Conservation (phyloP, 1,140 invertebrate species). For the Luehdorfia chinensis region DNA sequence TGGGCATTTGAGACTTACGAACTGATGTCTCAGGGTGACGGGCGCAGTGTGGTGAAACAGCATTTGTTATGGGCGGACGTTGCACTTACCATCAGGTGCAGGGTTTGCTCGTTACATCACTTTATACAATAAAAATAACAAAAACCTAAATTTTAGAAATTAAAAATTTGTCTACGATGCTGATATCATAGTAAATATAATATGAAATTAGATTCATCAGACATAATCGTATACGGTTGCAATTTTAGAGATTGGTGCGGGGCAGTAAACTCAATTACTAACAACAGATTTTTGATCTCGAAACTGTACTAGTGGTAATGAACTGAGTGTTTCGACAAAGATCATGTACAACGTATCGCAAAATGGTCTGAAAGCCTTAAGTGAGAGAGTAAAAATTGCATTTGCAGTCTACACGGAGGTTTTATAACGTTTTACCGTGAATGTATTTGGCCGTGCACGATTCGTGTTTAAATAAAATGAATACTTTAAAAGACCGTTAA, state of each 20-base stretch:
- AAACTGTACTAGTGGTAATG: conserved; percentile 10
- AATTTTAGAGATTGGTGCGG: background rate
- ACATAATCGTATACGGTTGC: background rate
- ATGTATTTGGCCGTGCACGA: background rate
- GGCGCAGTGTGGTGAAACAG: too few species aligned
- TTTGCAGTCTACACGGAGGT: background rate
- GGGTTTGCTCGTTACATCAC: too few species aligned
- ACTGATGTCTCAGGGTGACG: too few species aligned
- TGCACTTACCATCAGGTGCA: too few species aligned
- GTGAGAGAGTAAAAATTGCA: conserved; percentile 11
- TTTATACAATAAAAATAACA: too few species aligned
- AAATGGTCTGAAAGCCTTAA: conserved; percentile 3
- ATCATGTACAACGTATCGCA: conserved; percentile 2
- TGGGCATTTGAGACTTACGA: too few species aligned
- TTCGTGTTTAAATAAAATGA: conserved; percentile 1
- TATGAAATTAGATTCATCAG: too few species aligned
- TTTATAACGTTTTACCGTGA: conserved; percentile 2
- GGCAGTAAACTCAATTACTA: background rate
- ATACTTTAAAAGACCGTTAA: background rate
- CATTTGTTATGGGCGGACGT: too few species aligned
- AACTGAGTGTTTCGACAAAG: background rate
- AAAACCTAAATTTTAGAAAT: too few species aligned
- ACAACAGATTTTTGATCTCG: conserved; percentile 1
- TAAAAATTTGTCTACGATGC: too few species aligned
- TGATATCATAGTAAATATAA: background rate